Evolutionary conservation across 2,797 vertebrate genomes (phyloP).

Genomic region (Tragopan temminckii): DNA sequence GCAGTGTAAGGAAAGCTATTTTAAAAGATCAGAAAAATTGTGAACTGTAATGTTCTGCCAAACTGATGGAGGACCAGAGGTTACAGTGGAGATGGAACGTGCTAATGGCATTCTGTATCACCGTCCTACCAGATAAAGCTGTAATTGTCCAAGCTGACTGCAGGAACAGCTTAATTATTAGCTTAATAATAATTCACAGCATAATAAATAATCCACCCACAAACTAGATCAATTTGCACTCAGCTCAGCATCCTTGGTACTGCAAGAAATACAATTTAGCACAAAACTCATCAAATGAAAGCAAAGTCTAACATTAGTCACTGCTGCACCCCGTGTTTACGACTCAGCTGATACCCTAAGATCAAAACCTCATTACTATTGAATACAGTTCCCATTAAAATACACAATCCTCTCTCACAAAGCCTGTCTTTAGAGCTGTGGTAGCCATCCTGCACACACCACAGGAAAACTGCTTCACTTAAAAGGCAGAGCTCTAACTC

Average conservation of each 20-base stretch:
- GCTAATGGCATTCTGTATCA: neutral
- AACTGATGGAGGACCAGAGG: neutral
- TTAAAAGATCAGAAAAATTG: neutral
- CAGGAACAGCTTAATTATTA: neutral
- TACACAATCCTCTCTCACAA: neutral
- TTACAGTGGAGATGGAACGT: accelerated
- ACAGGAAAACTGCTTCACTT: accelerated
- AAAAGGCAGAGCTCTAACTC: accelerated
- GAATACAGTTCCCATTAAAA: accelerated
- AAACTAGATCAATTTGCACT: neutral
- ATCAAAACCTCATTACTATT: neutral
- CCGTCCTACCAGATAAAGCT: neutral
- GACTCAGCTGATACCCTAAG: accelerated
- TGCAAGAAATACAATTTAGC: neutral
- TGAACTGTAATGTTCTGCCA: neutral
- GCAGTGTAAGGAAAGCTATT: neutral
- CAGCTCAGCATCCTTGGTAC: neutral
- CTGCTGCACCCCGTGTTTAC: neutral
- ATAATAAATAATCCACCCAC: neutral
- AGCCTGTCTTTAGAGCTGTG: accelerated
- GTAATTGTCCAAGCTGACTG: accelerated
- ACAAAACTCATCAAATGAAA: neutral
- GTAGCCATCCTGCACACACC: neutral
- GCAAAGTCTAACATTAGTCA: neutral
- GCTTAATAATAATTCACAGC: neutral